A percentile compares a stretch with the other conserved stretches of the same genome.
Conservation (phyloP, 1,140 invertebrate genomes). For the Parapsyche elsis region DNA sequence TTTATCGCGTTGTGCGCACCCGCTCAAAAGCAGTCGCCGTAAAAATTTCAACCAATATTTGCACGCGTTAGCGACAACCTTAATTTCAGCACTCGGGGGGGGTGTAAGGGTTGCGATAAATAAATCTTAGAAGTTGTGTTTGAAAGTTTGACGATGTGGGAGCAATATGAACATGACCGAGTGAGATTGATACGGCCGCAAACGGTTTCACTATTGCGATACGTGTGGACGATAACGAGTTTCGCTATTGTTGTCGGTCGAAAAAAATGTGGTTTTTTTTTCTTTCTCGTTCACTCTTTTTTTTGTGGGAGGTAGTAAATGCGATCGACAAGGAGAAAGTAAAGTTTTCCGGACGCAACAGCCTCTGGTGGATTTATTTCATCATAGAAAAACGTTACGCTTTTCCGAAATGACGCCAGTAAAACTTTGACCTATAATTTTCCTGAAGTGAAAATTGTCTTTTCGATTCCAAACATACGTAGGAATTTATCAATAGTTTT, state of each 20-base stretch:
- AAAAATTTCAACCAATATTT: background rate
- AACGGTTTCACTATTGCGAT: background rate
- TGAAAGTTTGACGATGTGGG: too few species aligned
- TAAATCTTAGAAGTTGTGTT: too few species aligned
- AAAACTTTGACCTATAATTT: constrained; percentile 8
- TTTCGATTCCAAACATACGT: background rate
- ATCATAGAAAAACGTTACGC: background rate
- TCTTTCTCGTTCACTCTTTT: background rate
- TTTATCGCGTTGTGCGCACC: background rate
- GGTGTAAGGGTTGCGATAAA: too few species aligned
- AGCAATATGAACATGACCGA: constrained; percentile 1
- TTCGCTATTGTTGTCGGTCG: background rate
- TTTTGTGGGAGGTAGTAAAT: background rate
- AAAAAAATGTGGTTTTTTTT: background rate
- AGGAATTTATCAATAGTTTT: background rate
- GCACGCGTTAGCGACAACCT: too few species aligned
- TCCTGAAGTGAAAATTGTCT: background rate
- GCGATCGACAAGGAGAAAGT: background rate
- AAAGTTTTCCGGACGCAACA: background rate
- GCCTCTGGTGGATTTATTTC: background rate
- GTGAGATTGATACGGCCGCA: constrained; percentile 2
- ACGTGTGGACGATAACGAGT: background rate
- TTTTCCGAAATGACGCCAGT: background rate
- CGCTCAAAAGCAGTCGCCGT: background rate
- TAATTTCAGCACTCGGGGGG: too few species aligned